phyloP scores from a whole-genome alignment of 2,888 invertebrate genomes.

The Lathronympha strigana region DNA sequence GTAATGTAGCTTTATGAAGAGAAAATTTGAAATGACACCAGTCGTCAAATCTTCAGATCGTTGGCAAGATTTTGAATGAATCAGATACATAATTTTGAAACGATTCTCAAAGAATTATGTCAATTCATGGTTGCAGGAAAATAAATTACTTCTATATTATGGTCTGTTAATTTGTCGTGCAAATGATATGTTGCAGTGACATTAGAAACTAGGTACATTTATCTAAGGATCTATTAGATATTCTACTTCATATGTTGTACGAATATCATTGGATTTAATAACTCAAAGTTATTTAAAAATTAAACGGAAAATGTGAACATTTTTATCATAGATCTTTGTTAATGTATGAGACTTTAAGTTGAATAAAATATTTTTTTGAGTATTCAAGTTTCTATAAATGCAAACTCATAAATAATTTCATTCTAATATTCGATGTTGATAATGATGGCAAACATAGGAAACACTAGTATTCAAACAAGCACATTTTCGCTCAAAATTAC shows the following conservation, averaged over 20 bases:
- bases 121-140: too few species aligned
- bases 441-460: conserved; percentile 7
- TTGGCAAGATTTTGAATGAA: too few species aligned
- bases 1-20: too few species aligned
- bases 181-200: conserved; percentile 3
- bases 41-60: too few species aligned
- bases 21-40: too few species aligned
- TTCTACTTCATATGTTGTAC: neutral
- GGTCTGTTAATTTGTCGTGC: neutral
- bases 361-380: conserved; percentile 9
- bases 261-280: neutral
- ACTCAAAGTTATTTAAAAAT: neutral
- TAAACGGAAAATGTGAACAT: neutral
- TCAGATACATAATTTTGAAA: too few species aligned
- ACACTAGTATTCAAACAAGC: neutral
- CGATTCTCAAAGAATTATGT: too few species aligned
- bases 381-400: conserved; percentile 19
- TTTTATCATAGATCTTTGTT: neutral
- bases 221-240: neutral
- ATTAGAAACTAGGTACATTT: neutral
- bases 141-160: neutral
- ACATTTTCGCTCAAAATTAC: conserved; percentile 11
- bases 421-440: conserved; percentile 1
- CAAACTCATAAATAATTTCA: neutral
- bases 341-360: neutral